Conservation (phyloP, 2,888 invertebrate genomes). For the Drosophila nr. perissopoda region DNA sequence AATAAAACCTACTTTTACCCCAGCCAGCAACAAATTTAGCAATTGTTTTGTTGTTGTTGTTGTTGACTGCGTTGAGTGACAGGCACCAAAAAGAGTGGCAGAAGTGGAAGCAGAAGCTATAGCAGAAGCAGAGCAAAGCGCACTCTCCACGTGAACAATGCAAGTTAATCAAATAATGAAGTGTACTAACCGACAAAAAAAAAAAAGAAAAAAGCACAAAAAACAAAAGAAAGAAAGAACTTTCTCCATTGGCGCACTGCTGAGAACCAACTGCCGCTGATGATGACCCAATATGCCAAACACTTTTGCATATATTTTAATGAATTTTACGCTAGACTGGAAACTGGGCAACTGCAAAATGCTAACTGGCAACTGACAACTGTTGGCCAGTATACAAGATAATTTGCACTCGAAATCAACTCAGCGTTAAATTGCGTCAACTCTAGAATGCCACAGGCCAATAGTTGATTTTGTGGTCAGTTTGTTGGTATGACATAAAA, state of each 20-base stretch:
- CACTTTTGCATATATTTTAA: slow-evolving; percentile 77
- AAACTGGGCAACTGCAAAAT: slow-evolving; percentile 18
- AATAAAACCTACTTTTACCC: slow-evolving; percentile 74
- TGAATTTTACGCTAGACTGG: slow-evolving; percentile 69
- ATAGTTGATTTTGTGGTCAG: slow-evolving; percentile 39
- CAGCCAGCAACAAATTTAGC: slow-evolving; percentile 12
- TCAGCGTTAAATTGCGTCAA: slow-evolving; percentile 75
- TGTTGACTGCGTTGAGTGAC: slow-evolving; percentile 52
- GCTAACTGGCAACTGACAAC: slow-evolving; percentile 16
- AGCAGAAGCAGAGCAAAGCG: slow-evolving; percentile 30
- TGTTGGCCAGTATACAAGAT: slow-evolving; percentile 50
- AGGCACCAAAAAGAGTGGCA: slow-evolving; percentile 25
- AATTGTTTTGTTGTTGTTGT: slow-evolving; percentile 29
- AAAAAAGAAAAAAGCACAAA: slow-evolving; percentile 39
- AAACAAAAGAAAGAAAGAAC: slow-evolving; percentile 70
- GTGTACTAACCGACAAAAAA: slow-evolving; percentile 55
- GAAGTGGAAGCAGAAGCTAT: slow-evolving; percentile 11
- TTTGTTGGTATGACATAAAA: slow-evolving; percentile 49
- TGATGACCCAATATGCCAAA: slow-evolving; percentile 74
- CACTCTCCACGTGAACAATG: slow-evolving; percentile 69
- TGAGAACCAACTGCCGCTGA: slow-evolving; percentile 37
- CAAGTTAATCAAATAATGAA: slow-evolving; percentile 79
- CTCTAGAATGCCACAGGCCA: slow-evolving; percentile 33
- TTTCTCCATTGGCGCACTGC: slow-evolving; percentile 58
- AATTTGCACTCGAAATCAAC: slow-evolving; percentile 68